Base-by-base conservation (phyloP, 2,888 invertebrate genomes). In the Agriopis marginaria region DNA sequence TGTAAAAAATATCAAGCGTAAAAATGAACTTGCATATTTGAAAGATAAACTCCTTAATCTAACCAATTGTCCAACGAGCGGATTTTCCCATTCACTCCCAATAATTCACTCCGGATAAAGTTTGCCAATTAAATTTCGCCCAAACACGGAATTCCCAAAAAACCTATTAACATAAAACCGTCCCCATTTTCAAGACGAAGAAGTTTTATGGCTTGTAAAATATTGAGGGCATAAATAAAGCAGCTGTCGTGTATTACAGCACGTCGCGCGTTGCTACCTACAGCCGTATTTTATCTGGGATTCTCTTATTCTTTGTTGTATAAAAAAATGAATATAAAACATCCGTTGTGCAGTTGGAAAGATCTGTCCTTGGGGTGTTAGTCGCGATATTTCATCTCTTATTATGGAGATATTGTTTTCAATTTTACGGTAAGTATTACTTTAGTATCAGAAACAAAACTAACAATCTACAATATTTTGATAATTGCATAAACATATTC, bases 161-260 rank as follows among this genome's bases (percentile, higher is more conserved):
- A 86, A 91, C 88, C 86, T 91, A 90, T 91, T 90, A 91, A 88
- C 90, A 88, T 91, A 90, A 92, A 92, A 89, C 89, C 86, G 89
- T 90, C 85, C 86, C 88, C 89, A 89, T 90, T 92, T 91, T 88
- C 87, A 87, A 87, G 86, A 83, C 87, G 82, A 83, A 83, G 84
- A 90, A 92, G 90, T 92, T 92, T 93, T 92, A 92, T 91, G 92
- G 90, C 90, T 92, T 92, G 92, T 93, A 90, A 93, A 92, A 93
- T 93, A 92, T 93, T 91, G 91, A 86, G 89, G 88, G 85, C 88
- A 92, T 93, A 93, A 93, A 93, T 93, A 93, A 93, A 83, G 85
- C 81, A 80, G 85, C 88, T 90, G 92, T 92, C 93, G 83, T 89
- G 91, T 92, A 88, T 91, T 86, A 89, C 89, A 91, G 90, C 91